phyloP scores from a whole-genome alignment of 2,888 invertebrate species.

The Hypolimnas misippus region DNA sequence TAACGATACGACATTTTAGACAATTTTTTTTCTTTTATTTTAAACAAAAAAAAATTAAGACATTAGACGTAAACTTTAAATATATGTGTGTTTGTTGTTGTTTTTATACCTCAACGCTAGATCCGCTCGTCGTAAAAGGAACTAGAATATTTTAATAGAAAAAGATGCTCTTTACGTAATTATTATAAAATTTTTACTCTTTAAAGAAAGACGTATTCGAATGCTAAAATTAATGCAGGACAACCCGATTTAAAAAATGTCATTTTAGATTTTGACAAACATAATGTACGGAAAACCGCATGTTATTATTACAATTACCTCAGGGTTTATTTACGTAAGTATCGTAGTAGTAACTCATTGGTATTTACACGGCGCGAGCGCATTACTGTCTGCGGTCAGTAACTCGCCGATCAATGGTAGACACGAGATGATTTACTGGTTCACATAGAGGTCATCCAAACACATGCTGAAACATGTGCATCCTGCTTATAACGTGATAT shows the following conservation, averaged over 20 bases:
- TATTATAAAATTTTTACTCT: no score
- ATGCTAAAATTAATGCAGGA: no score
- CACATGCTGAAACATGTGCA: background rate
- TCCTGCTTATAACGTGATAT: background rate
- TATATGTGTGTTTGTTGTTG: no score
- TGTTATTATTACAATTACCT: constrained; percentile 5
- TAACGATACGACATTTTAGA: no score
- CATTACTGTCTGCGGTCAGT: background rate
- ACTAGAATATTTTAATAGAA: no score
- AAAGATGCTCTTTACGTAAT: no score
- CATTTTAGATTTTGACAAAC: background rate
- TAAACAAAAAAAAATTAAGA: no score
- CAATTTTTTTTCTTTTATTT: no score
- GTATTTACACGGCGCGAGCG: constrained; percentile 17
- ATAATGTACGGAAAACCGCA: constrained; percentile 19
- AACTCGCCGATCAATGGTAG: background rate
- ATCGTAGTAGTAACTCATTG: constrained; percentile 11
- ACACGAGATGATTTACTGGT: background rate
- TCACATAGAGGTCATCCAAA: background rate
- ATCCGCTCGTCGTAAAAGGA: no score
- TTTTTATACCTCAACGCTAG: no score
- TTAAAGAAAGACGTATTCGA: no score
- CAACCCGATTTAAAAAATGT: background rate
- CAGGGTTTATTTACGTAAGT: constrained; percentile 3
- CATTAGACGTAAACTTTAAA: no score